Conservation (phyloP, 2,888 invertebrate genomes). For the Periphyllus acericola region DNA sequence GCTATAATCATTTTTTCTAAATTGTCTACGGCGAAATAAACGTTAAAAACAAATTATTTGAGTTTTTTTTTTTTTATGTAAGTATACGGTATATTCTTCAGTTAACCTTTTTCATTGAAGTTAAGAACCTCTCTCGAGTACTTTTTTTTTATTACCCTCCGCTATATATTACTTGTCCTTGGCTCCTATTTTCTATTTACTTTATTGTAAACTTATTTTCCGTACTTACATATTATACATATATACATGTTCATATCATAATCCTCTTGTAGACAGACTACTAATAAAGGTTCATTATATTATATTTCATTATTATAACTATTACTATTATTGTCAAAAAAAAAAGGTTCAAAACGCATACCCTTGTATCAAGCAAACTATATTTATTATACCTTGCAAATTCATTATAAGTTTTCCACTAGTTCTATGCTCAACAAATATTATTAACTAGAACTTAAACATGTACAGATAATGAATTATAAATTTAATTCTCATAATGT, state of each 20-base stretch:
- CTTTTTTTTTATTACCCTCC: neutral
- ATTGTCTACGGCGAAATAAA: neutral
- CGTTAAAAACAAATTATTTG: neutral
- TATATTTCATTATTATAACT: no score
- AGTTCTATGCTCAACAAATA: no score
- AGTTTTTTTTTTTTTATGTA: neutral
- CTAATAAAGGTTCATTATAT: no score
- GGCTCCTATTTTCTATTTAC: neutral
- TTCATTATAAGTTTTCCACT: no score
- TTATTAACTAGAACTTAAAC: no score
- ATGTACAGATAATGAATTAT: neutral
- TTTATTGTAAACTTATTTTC: neutral
- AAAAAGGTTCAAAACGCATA: no score
- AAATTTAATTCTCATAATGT: no score
- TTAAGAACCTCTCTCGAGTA: neutral
- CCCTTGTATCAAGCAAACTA: neutral
- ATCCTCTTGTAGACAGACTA: no score
- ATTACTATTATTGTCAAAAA: no score
- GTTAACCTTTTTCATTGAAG: neutral
- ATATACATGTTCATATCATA: no score
- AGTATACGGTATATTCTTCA: neutral
- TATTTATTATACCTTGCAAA: neutral
- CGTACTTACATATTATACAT: no score
- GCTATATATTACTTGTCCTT: neutral
- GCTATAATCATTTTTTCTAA: neutral